A percentile compares a stretch with the other conserved stretches of the same genome.
These are phyloP conservation scores for Podocnemis expansa DNA, from an alignment of 2,113 vertebrate genomes.

Conservation along the genomic window DNA sequence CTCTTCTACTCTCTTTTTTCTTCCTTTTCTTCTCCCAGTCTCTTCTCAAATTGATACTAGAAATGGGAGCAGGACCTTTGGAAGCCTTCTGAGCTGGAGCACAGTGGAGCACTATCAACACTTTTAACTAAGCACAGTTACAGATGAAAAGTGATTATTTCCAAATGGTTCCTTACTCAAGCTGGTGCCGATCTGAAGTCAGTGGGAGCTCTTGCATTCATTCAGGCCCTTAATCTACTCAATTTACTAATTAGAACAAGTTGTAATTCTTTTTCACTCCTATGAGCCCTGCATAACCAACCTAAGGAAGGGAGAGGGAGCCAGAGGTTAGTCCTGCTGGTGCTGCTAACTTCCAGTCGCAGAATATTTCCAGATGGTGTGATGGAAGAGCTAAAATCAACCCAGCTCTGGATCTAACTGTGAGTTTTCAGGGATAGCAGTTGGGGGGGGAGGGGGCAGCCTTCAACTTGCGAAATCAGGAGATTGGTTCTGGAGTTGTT, in stretches of 20 bases:
- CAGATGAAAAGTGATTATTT: not conserved
- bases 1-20: not conserved
- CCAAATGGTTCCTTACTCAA: conserved; percentile 6
- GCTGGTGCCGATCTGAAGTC: not conserved
- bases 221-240: conserved; percentile 30
- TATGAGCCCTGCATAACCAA: not conserved
- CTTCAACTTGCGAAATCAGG: not conserved
- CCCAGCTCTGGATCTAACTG: accelerated
- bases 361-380: not conserved
- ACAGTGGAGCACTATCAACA: not conserved
- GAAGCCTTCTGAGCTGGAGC: not conserved
- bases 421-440: accelerated
- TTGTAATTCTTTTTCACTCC: conserved; percentile 48
- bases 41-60: not conserved
- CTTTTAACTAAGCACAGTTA: not conserved
- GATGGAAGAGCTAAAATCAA: not conserved
- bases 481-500: not conserved
- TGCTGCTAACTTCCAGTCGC: conserved; percentile 45
- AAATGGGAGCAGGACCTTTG: not conserved
- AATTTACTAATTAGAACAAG: conserved; percentile 29
- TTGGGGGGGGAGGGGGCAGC: not conserved
- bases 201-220: conserved; percentile 28
- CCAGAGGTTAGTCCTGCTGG: conserved; percentile 53
- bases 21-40: not conserved
- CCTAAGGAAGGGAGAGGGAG: conserved; percentile 26